Conservation (phyloP, 1,140 invertebrate genomes). For the Metopolophium dirhodum region DNA sequence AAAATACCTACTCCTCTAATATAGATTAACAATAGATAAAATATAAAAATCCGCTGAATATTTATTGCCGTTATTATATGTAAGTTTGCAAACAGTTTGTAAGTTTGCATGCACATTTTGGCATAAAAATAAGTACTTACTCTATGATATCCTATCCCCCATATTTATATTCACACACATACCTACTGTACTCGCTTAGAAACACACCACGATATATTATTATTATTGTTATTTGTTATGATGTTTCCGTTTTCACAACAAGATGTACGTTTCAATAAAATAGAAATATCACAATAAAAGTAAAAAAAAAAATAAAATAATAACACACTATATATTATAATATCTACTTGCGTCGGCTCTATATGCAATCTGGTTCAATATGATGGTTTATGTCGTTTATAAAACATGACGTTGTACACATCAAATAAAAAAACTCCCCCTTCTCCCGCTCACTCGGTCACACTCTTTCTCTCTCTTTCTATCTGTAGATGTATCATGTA, state of each 20-base stretch:
- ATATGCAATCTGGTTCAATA: constrained; percentile 32
- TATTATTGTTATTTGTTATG: constrained; percentile 6
- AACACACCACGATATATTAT: not conserved
- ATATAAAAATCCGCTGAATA: not conserved
- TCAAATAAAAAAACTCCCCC: not conserved
- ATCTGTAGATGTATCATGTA: not conserved
- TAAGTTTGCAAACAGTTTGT: too few species aligned
- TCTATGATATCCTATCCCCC: not conserved
- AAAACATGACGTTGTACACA: constrained; percentile 37
- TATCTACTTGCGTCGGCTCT: not conserved
- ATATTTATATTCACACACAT: not conserved
- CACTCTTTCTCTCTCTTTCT: not conserved
- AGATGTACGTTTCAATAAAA: not conserved
- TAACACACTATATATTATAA: not conserved
- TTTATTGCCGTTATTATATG: not conserved
- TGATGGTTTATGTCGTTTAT: constrained; percentile 26
- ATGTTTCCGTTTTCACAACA: not conserved
- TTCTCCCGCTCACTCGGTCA: too few species aligned
- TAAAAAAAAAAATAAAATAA: constrained; percentile 9
- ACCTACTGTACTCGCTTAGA: not conserved
- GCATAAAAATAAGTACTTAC: not conserved
- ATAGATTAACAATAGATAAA: not conserved
- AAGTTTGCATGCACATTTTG: not conserved
- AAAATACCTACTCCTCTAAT: not conserved
- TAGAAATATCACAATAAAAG: not conserved